Conservation (phyloP, 1,140 invertebrate species). For the Pachyrhynchus sulphureomaculatus region DNA sequence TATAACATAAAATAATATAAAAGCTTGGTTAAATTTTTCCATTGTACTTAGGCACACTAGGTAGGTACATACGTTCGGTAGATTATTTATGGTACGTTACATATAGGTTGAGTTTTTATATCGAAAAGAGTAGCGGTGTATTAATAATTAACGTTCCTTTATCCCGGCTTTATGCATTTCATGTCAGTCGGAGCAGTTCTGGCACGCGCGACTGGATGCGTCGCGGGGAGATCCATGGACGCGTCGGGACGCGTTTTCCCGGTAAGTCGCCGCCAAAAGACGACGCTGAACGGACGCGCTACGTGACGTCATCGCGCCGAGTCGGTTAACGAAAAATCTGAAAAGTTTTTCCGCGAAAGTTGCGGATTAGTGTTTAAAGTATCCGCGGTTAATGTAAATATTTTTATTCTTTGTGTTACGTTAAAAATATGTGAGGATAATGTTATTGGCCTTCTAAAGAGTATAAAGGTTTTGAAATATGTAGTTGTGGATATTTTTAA, state of each 20-base stretch:
- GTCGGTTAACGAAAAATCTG: background rate
- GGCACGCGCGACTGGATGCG: conserved; percentile 25
- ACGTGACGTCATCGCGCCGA: no score
- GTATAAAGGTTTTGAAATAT: no score
- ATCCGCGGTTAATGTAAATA: background rate
- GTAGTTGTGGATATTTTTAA: no score
- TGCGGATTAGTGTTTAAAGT: background rate
- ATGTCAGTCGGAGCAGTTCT: background rate
- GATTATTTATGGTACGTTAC: no score
- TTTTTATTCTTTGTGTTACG: no score
- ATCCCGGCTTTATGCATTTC: conserved; percentile 14
- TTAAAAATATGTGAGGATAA: background rate
- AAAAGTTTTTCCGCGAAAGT: background rate
- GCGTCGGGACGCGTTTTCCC: conserved; percentile 15
- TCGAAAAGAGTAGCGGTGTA: no score
- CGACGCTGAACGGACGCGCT: conserved; percentile 15
- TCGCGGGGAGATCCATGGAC: background rate
- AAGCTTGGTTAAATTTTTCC: no score
- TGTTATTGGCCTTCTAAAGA: no score
- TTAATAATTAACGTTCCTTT: conserved; percentile 6
- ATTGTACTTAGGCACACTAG: no score
- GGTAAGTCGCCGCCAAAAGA: conserved; percentile 14
- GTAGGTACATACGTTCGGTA: no score
- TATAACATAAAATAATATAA: no score
- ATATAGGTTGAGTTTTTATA: no score